Evolutionary conservation across 2,113 vertebrate genomes (phyloP), one percentile per base, ranked within the genome.

Genomic region (Chascanopsetta lugubris): DNA sequence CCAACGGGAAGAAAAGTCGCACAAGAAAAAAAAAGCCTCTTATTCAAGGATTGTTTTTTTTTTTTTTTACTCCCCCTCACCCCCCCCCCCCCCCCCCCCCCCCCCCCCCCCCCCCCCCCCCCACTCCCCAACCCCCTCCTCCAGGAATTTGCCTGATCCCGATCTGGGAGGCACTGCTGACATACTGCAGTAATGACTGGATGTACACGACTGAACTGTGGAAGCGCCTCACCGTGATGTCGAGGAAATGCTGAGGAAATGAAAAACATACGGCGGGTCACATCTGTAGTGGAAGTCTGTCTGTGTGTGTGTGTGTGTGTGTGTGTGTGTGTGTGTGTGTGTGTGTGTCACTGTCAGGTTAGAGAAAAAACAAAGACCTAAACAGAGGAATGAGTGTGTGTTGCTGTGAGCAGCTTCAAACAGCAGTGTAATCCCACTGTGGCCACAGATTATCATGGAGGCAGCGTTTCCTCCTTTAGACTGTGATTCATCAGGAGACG

Each of bases 301-400:
- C 25, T 12, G 42, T n/a, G n/a, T n/a, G n/a, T n/a, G n/a, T n/a
- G n/a, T n/a, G n/a, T n/a, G n/a, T n/a, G n/a, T n/a, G n/a, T n/a
- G n/a, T n/a, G n/a, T n/a, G n/a, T n/a, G n/a, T n/a, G n/a, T n/a
- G n/a, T n/a, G n/a, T n/a, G n/a, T n/a, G n/a, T n/a, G n/a, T n/a
- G n/a, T n/a, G n/a, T n/a, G n/a, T 18, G 36, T 5, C 21, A 18
- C 36, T 61, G 46, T 70, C 26, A 49, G 54, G 62, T 80, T 63
- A 47, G 29, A 30, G n/a, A n/a, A n/a, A 74, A 67, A 72, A 40
- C 4, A 78, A 72, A 72, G 24, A 53, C 47, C 67, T 17, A 57
- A 61, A 88, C 83, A 90, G 81, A 75, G 70, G 70, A 62, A 32
- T 69, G 61, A 26, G 75, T 85, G 80, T 87, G 81, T 53, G 5